These are phyloP conservation scores for Spicauda simplicius DNA, from an alignment of 2,888 invertebrate species.

Conservation along the genomic window DNA sequence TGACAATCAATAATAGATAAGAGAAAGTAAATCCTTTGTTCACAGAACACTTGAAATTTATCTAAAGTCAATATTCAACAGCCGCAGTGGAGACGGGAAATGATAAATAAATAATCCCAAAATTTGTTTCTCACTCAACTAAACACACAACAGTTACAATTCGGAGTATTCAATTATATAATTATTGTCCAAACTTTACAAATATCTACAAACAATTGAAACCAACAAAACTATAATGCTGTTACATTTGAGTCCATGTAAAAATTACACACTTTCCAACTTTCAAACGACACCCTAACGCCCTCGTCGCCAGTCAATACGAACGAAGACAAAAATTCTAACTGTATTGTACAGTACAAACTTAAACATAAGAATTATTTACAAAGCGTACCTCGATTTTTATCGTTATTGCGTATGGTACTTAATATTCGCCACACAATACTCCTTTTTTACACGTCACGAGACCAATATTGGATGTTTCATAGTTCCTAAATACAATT, in stretches of 20 bases:
- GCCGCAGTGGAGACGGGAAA: conserved; percentile 22
- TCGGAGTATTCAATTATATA: conserved; percentile 63
- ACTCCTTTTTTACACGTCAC: conserved; percentile 49
- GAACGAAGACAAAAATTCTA: conserved; percentile 51
- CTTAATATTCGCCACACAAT: conserved; percentile 57
- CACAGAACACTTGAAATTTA: background rate
- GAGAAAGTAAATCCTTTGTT: background rate
- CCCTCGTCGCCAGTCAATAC: conserved; percentile 45
- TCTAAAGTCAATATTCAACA: background rate
- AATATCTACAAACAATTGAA: conserved; percentile 69
- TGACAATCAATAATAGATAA: no score
- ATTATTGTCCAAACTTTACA: conserved; percentile 81
- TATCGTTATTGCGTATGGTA: conserved; percentile 61
- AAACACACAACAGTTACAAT: conserved; percentile 49
- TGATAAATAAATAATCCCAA: conserved; percentile 23
- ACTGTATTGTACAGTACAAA: conserved; percentile 75
- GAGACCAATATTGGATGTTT: conserved; percentile 53
- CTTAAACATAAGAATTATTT: conserved; percentile 78
- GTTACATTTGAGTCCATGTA: conserved; percentile 50
- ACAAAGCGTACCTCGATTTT: conserved; percentile 71
- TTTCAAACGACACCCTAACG: conserved; percentile 46
- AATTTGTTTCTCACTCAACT: conserved; percentile 38
- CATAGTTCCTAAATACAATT: conserved; percentile 49
- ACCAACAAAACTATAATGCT: conserved; percentile 50
- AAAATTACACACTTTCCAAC: conserved; percentile 46